Evolutionary conservation across 2,113 vertebrate species (phyloP).

Genomic region (Alaudala cheleensis): DNA sequence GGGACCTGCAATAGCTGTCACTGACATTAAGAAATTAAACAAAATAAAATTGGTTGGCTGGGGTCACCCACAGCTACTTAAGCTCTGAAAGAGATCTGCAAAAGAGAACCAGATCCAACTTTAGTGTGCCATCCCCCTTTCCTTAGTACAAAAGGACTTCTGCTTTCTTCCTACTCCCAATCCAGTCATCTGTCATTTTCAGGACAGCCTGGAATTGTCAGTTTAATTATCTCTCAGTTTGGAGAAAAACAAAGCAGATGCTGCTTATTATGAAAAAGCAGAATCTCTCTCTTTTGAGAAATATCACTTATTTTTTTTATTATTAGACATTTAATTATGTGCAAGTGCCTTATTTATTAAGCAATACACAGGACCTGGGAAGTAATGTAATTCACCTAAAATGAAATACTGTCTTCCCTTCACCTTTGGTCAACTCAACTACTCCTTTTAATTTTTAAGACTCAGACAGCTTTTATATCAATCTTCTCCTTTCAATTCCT

Average conservation of each 20-base stretch:
- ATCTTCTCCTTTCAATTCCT: neutral
- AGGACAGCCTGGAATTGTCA: conserved; percentile 39
- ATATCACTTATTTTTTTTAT: neutral
- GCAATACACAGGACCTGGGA: neutral
- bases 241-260: conserved; percentile 49
- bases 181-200: conserved; percentile 50
- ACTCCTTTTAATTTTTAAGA: neutral
- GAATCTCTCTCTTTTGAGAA: conserved; percentile 19
- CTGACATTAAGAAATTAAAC: neutral
- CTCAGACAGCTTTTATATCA: neutral
- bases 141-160: conserved; percentile 40
- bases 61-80: neutral
- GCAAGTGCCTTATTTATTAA: neutral
- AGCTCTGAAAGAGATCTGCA: neutral
- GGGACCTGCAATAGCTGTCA: neutral
- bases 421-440: neutral
- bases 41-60: neutral
- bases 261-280: neutral
- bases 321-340: neutral
- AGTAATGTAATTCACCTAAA: neutral
- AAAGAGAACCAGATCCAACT: conserved; percentile 4
- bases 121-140: neutral
- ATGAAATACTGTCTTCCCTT: neutral
- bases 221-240: conserved; percentile 39
- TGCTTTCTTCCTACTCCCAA: conserved; percentile 36